phyloP scores from a whole-genome alignment of 1,140 invertebrate genomes.

The Plectrocnemia conspersa region DNA sequence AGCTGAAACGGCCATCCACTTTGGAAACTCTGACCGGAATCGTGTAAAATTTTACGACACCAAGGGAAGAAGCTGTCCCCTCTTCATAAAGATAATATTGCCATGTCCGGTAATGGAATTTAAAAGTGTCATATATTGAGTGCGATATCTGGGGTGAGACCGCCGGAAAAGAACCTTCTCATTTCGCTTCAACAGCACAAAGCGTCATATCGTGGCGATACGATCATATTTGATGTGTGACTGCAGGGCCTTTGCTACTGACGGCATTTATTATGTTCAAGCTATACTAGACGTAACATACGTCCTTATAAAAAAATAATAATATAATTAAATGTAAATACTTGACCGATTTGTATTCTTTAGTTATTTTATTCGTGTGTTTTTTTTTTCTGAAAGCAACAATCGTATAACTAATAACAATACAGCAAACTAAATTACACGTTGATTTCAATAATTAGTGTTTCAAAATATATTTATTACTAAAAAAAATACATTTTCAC shows the following conservation, averaged over 20 bases:
- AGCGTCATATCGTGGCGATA: conserved; percentile 22
- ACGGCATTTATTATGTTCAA: neutral
- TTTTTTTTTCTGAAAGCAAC: too few species aligned
- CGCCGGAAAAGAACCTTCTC: conserved; percentile 24
- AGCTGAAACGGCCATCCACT: too few species aligned
- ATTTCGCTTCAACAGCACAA: conserved; percentile 30
- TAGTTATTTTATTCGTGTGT: too few species aligned
- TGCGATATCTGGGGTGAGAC: conserved; percentile 11
- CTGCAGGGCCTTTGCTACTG: conserved; percentile 15
- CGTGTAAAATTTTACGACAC: too few species aligned
- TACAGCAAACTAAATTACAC: too few species aligned
- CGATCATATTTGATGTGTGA: conserved; percentile 35
- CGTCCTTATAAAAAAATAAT: neutral
- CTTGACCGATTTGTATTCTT: too few species aligned
- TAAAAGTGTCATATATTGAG: conserved; percentile 35
- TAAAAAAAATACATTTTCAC: too few species aligned
- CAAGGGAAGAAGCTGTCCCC: conserved; percentile 26
- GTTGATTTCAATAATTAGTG: too few species aligned
- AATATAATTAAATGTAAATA: too few species aligned
- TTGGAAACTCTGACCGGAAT: too few species aligned
- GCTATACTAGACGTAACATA: neutral
- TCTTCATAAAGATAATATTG: conserved; percentile 22
- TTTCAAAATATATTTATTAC: too few species aligned
- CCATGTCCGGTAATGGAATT: conserved; percentile 33
- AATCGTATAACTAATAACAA: too few species aligned